Percentiles rank a stretch among this genome's conserved stretches.
phyloP scores from a whole-genome alignment of 2,797 vertebrate species.

The Notoglanidium macrostoma region DNA sequence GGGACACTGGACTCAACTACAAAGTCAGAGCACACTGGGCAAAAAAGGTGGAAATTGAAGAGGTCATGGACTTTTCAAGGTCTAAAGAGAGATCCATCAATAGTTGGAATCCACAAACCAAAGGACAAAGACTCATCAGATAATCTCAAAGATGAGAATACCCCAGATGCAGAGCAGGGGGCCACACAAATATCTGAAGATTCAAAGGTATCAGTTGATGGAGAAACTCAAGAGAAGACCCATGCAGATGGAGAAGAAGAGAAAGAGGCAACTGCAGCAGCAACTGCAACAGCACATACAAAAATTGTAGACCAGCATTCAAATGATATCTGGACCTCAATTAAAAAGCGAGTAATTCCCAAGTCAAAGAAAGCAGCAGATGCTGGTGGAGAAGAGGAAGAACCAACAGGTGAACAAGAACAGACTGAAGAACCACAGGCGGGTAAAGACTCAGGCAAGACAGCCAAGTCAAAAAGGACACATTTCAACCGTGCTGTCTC shows the following conservation, averaged over 20 bases:
- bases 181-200: slow-evolving; percentile 46
- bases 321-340: slow-evolving; percentile 82
- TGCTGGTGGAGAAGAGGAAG: slow-evolving; percentile 67
- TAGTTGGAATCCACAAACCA: slow-evolving; percentile 75
- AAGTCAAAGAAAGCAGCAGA: slow-evolving; percentile 72
- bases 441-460: slow-evolving; percentile 73
- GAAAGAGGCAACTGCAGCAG: slow-evolving; percentile 49
- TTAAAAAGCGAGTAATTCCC: slow-evolving; percentile 80
- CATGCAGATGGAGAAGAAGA: slow-evolving; percentile 54
- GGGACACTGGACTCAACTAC: slow-evolving; percentile 75
- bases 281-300: slow-evolving; percentile 58
- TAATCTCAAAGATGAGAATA: slow-evolving; percentile 62
- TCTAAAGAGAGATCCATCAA: slow-evolving; percentile 78
- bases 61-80: slow-evolving; percentile 84
- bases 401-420: slow-evolving; percentile 72
- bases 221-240: slow-evolving; percentile 52
- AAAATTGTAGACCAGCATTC: slow-evolving; percentile 72
- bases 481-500: slow-evolving; percentile 80
- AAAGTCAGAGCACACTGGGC: slow-evolving; percentile 71
- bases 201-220: slow-evolving; percentile 51
- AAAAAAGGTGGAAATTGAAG: slow-evolving; percentile 81
- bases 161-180: slow-evolving; percentile 51
- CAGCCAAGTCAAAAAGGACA: slow-evolving; percentile 76
- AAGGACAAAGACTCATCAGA: slow-evolving; percentile 73
- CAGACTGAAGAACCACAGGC: slow-evolving; percentile 69